Evolutionary conservation across 2,888 invertebrate species (phyloP), one percentile per base, ranked within the genome.

Genomic region (Ditula angustiorana): DNA sequence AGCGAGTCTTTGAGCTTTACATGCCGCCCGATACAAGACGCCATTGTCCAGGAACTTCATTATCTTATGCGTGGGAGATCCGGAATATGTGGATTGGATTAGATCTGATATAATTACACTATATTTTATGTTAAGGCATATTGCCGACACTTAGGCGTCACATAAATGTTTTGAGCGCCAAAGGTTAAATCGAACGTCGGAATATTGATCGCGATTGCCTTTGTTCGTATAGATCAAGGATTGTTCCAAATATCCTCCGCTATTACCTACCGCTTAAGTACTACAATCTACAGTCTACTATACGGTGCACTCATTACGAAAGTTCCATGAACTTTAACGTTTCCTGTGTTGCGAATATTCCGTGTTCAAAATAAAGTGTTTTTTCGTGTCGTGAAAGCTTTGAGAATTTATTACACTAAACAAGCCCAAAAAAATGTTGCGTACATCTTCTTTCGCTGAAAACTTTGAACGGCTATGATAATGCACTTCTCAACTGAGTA

Each of bases 221-320:
- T 64, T 64, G 59, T 67, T 76, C 73, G 69, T 75, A 86, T 82
- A 87, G 83, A 84, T 87, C 87, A 87, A 87, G 87, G 87, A 80
- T 79, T 71, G 19, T 64, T 58, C 28, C 33, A 23, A 46, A 53
- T 53, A 59, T 64, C 59, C 52, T 52, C 11, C 23, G 37, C 41
- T 19, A 24, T 37, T n/a, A n/a, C n/a, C 11, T 24, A 44, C 26
- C 57, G 33, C 50, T 26, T 47, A 37, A 47, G 56, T 55, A 37
- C 30, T n/a, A n/a, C 8, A 8, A 30, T 19, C 19, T 7, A 41
- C 41, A 41, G 47, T 47, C 23, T 55, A 63, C 60, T 66, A 63
- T 53, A 60, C 35, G 61, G 55, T 47, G 49, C 55, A 61, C 53
- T 64, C 56, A 33, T 68, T 66, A 62, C 67, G 61, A 67, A 66